Conservation (phyloP, 2,888 invertebrate genomes). For the Rosalia funebris region DNA sequence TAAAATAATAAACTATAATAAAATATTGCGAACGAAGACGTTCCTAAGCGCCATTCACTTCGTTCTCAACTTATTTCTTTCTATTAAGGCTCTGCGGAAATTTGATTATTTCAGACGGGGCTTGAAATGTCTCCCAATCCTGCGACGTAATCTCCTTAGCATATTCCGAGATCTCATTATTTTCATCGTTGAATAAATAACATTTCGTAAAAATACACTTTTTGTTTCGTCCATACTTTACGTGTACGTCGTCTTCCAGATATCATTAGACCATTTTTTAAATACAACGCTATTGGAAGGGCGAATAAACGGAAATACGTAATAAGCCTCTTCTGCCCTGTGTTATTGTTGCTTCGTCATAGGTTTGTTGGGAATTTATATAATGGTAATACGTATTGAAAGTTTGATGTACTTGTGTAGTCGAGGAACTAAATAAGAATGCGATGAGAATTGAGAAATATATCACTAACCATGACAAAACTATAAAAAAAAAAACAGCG, state of each 20-base stretch:
- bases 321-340: no score
- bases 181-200: conserved; percentile 8
- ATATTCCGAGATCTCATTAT: conserved; percentile 7
- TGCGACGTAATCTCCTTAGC: background rate
- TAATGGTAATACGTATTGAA: no score
- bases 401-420: no score
- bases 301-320: background rate
- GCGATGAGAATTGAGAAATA: no score
- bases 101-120: background rate
- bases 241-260: background rate
- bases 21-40: no score
- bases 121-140: background rate
- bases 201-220: conserved; percentile 1
- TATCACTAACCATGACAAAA: no score
- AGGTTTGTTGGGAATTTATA: no score
- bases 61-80: background rate
- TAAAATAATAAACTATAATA: no score
- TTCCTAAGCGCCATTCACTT: background rate
- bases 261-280: conserved; percentile 3
- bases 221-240: background rate
- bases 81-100: background rate
- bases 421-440: no score
- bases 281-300: background rate
- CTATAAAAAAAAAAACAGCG: no score
- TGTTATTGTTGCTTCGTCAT: no score